Base-by-base conservation (phyloP, 2,888 invertebrate species). In the Elysia crispata region DNA sequence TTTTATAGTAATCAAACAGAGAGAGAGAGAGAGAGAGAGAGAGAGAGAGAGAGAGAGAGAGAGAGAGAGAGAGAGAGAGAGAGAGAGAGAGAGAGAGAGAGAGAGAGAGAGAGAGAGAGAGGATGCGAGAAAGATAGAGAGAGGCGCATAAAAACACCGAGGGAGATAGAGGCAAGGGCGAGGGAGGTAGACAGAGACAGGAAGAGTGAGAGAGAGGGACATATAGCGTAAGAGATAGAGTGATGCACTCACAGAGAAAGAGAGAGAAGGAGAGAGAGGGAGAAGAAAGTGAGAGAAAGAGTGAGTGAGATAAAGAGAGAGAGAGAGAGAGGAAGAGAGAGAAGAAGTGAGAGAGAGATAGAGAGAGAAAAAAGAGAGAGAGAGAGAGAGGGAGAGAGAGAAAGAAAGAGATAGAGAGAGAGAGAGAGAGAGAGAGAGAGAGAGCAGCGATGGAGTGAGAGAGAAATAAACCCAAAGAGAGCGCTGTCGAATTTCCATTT, bases 1-100 rank as follows among this genome's bases (percentile, higher is more conserved):
- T 60, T 23, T 60, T 15, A 18, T 23, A 8, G 3, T 18, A 60
- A 8, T 60, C 8, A 60, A 18, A 41, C 64, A 66, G 18, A 25
- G 28, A 33, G 49, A 31, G 64, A 64, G 41, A 33, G 41, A 57
- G 54, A 62, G 33, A 62, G 50, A 64, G 20, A 57, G 50, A 62
- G 60, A 62, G 57, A 72, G 11, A 50, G 54, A 54, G 20, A 70
- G 62, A 70, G 49, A 70, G 73, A 72, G 50, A 70, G 54, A 70
- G 30, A 57, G 60, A 76, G 49, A 77, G 49, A 70, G 49, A 70
- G 69, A 77, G 25, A 70, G 28, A 50, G 66, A 77, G 50, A 73
- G 49, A 73, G 20, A 73, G 73, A 50, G 18, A 50, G 62, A 64
- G 0, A 64, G 78, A 72, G 25, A 78, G 60, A 73, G 49, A 79